Conservation (phyloP, 1,140 invertebrate genomes). For the Zeugodacus cucurbitae region DNA sequence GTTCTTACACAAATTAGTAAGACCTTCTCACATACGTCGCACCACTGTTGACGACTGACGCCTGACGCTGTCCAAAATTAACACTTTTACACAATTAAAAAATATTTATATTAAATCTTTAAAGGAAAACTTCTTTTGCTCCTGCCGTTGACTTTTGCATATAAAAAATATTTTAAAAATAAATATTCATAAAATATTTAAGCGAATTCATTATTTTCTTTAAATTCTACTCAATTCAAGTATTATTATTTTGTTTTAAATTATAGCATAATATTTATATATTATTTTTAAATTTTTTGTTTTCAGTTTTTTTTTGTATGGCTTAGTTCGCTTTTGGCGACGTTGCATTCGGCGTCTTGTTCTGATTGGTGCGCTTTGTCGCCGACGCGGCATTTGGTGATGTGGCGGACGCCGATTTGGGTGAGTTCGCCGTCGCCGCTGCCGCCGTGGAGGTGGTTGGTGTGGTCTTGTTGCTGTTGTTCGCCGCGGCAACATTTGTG, state of each 20-base stretch:
- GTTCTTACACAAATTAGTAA: too few relatives aligned
- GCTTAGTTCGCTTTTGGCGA: conserved; percentile 18
- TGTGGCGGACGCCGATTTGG: not conserved
- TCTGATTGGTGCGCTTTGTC: not conserved
- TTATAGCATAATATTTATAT: not conserved
- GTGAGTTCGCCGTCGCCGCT: not conserved
- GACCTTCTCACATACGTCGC: too few relatives aligned
- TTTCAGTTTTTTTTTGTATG: not conserved
- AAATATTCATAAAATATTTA: not conserved
- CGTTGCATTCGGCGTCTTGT: not conserved
- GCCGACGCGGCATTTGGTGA: not conserved
- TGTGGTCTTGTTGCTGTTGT: not conserved
- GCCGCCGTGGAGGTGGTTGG: not conserved
- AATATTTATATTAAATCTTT: not conserved
- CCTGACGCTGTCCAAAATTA: not conserved
- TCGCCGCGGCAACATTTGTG: not conserved
- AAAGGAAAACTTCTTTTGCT: not conserved
- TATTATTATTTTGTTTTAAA: not conserved
- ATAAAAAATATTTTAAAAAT: not conserved
- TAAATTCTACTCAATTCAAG: conserved; percentile 6
- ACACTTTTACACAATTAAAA: not conserved
- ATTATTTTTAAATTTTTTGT: not conserved
- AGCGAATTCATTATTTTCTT: not conserved
- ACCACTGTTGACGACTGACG: too few relatives aligned
- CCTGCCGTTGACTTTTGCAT: not conserved